Evolutionary conservation across 2,797 vertebrate genomes (phyloP).

Genomic region (Hipposideros larvatus): DNA sequence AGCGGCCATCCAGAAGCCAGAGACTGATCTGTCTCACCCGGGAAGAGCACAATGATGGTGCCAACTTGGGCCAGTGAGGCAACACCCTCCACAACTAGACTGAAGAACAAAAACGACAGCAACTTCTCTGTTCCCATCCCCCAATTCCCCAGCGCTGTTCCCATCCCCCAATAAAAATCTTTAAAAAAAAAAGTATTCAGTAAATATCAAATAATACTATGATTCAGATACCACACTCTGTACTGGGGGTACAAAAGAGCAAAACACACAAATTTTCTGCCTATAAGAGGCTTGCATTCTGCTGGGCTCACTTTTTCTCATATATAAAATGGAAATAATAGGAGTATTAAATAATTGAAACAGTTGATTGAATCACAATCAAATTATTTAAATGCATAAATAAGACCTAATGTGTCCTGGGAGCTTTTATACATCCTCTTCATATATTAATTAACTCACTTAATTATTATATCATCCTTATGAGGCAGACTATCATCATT

Average conservation of each 20-base stretch:
- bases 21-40: no score
- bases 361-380: constrained; percentile 2
- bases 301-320: not conserved
- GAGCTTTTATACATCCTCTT: not conserved
- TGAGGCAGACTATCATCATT: not conserved
- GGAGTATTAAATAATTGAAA: constrained; percentile 13
- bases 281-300: not conserved
- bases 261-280: not conserved
- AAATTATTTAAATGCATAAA: not conserved
- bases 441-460: not conserved
- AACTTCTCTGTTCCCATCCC: no score
- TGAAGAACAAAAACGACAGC: no score
- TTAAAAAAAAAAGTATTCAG: not conserved
- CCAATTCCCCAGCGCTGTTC: no score
- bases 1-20: no score
- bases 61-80: no score
- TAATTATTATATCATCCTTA: not conserved
- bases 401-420: not conserved
- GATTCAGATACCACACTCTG: not conserved
- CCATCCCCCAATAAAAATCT: no score
- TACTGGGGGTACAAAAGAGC: not conserved
- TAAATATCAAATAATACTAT: not conserved
- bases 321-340: not conserved
- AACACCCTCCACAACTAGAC: no score
- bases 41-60: no score